Conservation (phyloP, 2,113 vertebrate species). For the Daubentonia madagascariensis region DNA sequence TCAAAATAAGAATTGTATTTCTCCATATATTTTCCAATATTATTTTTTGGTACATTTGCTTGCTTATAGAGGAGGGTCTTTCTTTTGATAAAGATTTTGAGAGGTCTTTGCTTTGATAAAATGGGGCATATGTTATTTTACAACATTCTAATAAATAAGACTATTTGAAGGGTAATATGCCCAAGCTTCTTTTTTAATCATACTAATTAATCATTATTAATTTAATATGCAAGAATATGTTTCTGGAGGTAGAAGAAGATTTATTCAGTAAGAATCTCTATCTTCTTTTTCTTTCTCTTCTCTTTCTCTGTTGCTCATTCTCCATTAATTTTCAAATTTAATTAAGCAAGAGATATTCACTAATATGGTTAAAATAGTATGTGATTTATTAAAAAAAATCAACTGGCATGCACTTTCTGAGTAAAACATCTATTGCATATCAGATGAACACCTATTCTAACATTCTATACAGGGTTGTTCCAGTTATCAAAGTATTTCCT, state of each 20-base stretch:
- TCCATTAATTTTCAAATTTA: background rate
- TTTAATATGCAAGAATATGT: background rate
- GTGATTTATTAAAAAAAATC: background rate
- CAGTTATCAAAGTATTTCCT: background rate
- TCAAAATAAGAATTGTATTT: background rate
- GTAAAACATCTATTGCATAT: background rate
- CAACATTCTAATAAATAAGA: too few species aligned
- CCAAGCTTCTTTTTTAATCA: background rate
- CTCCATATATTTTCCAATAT: background rate
- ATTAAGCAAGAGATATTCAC: background rate
- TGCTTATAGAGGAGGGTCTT: background rate
- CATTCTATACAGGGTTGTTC: background rate
- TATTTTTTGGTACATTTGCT: background rate
- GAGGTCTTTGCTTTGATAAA: too few species aligned
- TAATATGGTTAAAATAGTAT: background rate
- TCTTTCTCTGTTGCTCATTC: background rate
- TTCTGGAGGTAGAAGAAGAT: background rate
- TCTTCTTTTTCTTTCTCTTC: background rate
- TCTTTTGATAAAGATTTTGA: too few species aligned
- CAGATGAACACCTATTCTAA: background rate
- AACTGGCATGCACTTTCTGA: background rate
- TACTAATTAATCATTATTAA: background rate
- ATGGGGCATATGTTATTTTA: too few species aligned
- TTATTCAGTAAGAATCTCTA: background rate
- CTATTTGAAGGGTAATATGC: background rate